Conservation (phyloP, 64 coral and sea anemone genomes). For the Actinia tenebrosa region DNA sequence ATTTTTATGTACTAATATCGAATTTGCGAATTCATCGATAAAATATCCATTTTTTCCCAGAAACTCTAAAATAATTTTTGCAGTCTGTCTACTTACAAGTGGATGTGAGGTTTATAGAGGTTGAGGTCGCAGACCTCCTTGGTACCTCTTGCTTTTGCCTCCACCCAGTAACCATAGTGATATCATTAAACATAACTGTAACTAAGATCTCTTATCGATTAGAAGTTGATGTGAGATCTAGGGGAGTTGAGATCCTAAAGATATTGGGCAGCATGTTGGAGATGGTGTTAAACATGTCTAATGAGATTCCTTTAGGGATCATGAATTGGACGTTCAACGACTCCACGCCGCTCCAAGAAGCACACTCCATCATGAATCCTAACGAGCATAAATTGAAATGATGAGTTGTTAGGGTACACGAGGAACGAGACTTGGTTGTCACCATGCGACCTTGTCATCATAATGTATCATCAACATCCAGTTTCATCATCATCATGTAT, state of each 20-base stretch:
- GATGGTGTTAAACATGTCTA: slow-evolving; percentile 88
- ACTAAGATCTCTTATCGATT: not conserved
- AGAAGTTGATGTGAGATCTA: slow-evolving; percentile 67
- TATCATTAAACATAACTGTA: not conserved
- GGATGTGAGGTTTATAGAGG: not conserved
- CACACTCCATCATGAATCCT: slow-evolving; percentile 99
- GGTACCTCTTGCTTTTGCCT: too few species aligned
- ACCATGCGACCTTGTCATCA: not conserved
- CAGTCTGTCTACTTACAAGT: too few species aligned
- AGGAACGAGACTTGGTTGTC: not conserved
- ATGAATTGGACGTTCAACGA: slow-evolving; percentile 93
- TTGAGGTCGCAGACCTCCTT: too few species aligned
- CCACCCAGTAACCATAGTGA: not conserved
- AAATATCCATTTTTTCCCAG: too few species aligned
- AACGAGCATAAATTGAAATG: not conserved
- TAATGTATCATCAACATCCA: not conserved
- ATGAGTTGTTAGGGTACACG: not conserved
- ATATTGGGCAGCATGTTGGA: slow-evolving; percentile 78
- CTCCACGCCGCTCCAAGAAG: slow-evolving; percentile 87
- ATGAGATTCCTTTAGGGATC: slow-evolving; percentile 94
- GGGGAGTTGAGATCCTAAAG: slow-evolving; percentile 80
- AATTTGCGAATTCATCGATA: too few species aligned
- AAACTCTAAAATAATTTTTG: too few species aligned
- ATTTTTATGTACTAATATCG: too few species aligned
- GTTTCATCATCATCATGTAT: not conserved